A percentile compares a stretch with the other conserved stretches of the same genome.
These are phyloP conservation scores for Adelphocoris suturalis DNA, from an alignment of 2,888 invertebrate genomes.

Conservation along the genomic window DNA sequence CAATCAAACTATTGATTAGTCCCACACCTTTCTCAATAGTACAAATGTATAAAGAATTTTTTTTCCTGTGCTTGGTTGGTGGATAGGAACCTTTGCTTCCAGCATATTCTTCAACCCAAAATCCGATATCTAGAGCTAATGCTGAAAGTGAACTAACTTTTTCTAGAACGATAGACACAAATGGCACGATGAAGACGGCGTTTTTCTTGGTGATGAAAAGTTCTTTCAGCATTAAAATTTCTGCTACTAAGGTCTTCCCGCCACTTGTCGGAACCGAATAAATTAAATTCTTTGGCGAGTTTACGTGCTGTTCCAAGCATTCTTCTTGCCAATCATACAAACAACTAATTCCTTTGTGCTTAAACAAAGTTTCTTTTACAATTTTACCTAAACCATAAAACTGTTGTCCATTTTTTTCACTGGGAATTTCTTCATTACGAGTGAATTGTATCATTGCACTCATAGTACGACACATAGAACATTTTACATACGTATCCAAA, in stretches of 20 bases:
- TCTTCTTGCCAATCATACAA: slow-evolving; percentile 93
- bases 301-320: slow-evolving; percentile 89
- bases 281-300: slow-evolving; percentile 88
- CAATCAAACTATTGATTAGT: slow-evolving; percentile 91
- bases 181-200: slow-evolving; percentile 94
- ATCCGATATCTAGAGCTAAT: slow-evolving; percentile 92
- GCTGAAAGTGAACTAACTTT: slow-evolving; percentile 93
- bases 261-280: slow-evolving; percentile 97
- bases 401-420: slow-evolving; percentile 7
- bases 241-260: slow-evolving; percentile 97
- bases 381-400: slow-evolving; percentile 46
- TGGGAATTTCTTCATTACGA: background rate
- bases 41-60: slow-evolving; percentile 91
- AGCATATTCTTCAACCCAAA: slow-evolving; percentile 97
- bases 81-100: slow-evolving; percentile 91
- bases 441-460: no score
- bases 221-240: slow-evolving; percentile 94
- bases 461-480: no score
- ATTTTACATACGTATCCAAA: no score
- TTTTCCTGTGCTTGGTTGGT: slow-evolving; percentile 88
- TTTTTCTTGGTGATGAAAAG: slow-evolving; percentile 89
- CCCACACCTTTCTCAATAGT: slow-evolving; percentile 97
- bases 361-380: background rate
- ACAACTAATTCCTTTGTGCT: slow-evolving; percentile 52
- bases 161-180: slow-evolving; percentile 97